These are phyloP conservation scores for Calliopsis andreniformis DNA, from an alignment of 1,140 invertebrate genomes.

Conservation along the genomic window DNA sequence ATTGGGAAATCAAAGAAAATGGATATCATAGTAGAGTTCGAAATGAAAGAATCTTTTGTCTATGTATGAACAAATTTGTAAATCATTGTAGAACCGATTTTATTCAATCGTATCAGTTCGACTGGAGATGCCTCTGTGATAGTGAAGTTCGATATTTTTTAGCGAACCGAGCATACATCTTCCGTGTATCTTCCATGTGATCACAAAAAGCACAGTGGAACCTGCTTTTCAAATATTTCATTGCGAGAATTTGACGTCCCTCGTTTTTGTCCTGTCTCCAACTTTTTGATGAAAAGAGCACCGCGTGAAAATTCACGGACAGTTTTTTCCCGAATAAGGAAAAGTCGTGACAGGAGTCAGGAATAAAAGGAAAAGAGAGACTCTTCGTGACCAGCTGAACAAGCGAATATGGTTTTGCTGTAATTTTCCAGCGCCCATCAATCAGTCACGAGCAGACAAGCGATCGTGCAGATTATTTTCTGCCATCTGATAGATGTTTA, in stretches of 20 bases:
- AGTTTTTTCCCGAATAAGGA: slow-evolving; percentile 18
- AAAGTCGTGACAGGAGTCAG: not conserved
- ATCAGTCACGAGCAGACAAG: slow-evolving; percentile 26
- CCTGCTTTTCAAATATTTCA: not conserved
- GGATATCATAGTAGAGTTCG: too few species aligned
- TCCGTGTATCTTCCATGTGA: not conserved
- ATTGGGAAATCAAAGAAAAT: too few species aligned
- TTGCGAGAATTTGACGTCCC: not conserved
- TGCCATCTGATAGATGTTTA: slow-evolving; percentile 36
- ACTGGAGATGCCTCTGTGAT: too few species aligned
- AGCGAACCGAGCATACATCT: too few species aligned
- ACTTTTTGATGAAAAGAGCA: slow-evolving; percentile 7
- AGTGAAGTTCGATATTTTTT: too few species aligned
- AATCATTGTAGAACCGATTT: too few species aligned
- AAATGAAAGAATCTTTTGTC: too few species aligned
- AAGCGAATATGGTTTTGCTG: slow-evolving; percentile 17
- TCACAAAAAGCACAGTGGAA: not conserved
- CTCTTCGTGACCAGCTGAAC: not conserved
- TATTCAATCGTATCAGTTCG: too few species aligned
- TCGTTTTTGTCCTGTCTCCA: not conserved
- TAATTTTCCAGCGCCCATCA: slow-evolving; percentile 40
- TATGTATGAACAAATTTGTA: too few species aligned
- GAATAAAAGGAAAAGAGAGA: too few species aligned
- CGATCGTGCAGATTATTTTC: slow-evolving; percentile 23
- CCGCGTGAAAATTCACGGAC: not conserved